phyloP scores from a whole-genome alignment of 1,140 invertebrate species.

The Brachystomella parvula region DNA sequence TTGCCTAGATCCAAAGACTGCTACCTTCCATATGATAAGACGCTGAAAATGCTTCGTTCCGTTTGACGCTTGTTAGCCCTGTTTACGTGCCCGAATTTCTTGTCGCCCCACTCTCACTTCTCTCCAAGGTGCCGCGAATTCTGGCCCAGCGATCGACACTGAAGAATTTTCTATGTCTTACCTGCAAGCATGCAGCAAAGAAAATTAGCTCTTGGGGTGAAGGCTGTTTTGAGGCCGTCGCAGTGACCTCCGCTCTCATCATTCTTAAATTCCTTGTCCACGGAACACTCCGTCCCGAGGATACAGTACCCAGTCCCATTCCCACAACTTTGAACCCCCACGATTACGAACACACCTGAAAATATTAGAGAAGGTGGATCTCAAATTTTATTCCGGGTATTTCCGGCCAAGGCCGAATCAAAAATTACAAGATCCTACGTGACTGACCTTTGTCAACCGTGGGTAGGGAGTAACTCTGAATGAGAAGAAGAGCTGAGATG shows the following conservation, averaged over 20 bases:
- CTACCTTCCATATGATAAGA: no score
- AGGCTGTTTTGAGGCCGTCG: slow-evolving; percentile 44
- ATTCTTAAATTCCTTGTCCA: slow-evolving; percentile 44
- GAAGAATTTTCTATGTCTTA: no score
- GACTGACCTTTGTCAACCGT: slow-evolving; percentile 32
- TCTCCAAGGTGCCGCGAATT: background rate
- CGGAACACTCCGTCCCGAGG: slow-evolving; percentile 41
- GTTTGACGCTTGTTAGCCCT: background rate
- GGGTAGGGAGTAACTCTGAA: slow-evolving; percentile 14
- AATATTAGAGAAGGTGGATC: background rate
- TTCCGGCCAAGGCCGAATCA: background rate
- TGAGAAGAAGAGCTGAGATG: background rate
- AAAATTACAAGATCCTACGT: background rate
- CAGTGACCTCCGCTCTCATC: slow-evolving; percentile 44
- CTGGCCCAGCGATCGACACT: background rate
- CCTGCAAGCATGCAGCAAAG: slow-evolving; percentile 41
- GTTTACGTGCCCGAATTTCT: background rate
- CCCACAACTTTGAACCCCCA: slow-evolving; percentile 45
- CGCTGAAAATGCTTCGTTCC: background rate
- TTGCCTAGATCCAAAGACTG: no score
- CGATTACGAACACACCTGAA: slow-evolving; percentile 47
- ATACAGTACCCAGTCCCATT: slow-evolving; percentile 45
- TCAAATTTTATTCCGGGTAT: background rate
- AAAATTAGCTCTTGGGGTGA: slow-evolving; percentile 45
- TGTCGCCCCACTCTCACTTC: slow-evolving; percentile 1